Percentiles rank a stretch among this genome's conserved stretches.
These are phyloP conservation scores for Ooceraea biroi DNA, from an alignment of 1,140 invertebrate genomes.

Conservation along the genomic window DNA sequence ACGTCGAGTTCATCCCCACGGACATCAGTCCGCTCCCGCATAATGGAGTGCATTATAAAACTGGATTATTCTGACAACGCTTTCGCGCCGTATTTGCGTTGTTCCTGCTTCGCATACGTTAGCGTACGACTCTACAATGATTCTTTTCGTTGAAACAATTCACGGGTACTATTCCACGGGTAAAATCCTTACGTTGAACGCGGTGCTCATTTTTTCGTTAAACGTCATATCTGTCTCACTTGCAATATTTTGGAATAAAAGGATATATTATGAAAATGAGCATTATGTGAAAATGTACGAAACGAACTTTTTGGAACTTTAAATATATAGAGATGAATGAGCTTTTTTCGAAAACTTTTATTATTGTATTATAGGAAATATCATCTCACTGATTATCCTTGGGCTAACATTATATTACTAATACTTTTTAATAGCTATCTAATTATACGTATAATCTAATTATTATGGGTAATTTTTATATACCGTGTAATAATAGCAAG, in stretches of 20 bases:
- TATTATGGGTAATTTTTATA: too few relatives aligned
- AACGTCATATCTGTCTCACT: not conserved
- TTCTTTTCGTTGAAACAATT: constrained; percentile 13
- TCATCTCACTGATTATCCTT: not conserved
- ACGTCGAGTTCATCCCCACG: not conserved
- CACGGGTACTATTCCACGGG: not conserved
- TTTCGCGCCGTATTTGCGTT: constrained; percentile 26
- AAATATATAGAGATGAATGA: not conserved
- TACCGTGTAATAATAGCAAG: not conserved
- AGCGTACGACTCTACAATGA: not conserved
- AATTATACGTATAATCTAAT: too few relatives aligned
- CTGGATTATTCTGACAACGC: constrained; percentile 58
- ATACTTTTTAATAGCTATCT: not conserved
- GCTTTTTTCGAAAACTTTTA: not conserved
- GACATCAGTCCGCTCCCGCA: constrained; percentile 28
- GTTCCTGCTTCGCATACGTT: not conserved
- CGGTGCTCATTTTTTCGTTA: not conserved
- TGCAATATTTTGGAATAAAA: too few relatives aligned
- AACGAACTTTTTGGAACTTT: not conserved
- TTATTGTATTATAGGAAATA: too few relatives aligned
- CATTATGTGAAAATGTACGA: not conserved
- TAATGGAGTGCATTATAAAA: constrained; percentile 61
- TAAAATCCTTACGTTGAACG: not conserved
- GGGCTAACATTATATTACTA: not conserved
- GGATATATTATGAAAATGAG: not conserved